A percentile compares a stretch with the other conserved stretches of the same genome.
phyloP scores from a whole-genome alignment of 53 echinoderm and acorn worm species.

The Mesocentrotus franciscanus region DNA sequence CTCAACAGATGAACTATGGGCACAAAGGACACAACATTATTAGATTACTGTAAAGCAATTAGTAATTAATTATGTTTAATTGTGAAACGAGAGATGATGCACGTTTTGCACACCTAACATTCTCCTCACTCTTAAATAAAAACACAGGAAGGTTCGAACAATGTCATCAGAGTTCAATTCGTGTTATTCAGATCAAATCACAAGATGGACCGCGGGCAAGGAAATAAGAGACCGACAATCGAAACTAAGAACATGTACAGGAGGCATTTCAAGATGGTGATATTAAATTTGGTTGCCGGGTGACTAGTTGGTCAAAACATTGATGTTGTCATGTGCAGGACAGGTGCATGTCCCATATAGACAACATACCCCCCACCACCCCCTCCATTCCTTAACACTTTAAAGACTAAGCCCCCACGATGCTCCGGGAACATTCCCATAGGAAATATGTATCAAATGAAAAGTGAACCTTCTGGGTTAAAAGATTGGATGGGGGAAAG shows the following conservation, averaged over 20 bases:
- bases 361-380: neutral
- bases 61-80: neutral
- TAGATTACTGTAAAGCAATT: neutral
- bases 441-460: neutral
- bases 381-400: neutral
- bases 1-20: neutral
- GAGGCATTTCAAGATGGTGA: conserved; percentile 43
- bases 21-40: neutral
- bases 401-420: neutral
- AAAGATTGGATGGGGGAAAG: neutral
- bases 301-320: conserved; percentile 40
- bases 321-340: conserved; percentile 22
- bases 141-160: neutral
- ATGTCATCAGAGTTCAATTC: conserved; percentile 16
- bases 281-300: conserved; percentile 59
- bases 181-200: conserved; percentile 12
- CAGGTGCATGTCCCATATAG: conserved; percentile 55
- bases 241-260: conserved; percentile 23
- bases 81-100: conserved; percentile 4
- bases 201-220: conserved; percentile 8
- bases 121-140: neutral
- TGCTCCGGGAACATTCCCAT: neutral
- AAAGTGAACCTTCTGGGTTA: neutral
- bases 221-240: conserved; percentile 17
- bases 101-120: neutral